Percentiles rank a stretch among this genome's conserved stretches.
Conservation (phyloP, 2,113 vertebrate genomes). For the Aviceda subcristata region DNA sequence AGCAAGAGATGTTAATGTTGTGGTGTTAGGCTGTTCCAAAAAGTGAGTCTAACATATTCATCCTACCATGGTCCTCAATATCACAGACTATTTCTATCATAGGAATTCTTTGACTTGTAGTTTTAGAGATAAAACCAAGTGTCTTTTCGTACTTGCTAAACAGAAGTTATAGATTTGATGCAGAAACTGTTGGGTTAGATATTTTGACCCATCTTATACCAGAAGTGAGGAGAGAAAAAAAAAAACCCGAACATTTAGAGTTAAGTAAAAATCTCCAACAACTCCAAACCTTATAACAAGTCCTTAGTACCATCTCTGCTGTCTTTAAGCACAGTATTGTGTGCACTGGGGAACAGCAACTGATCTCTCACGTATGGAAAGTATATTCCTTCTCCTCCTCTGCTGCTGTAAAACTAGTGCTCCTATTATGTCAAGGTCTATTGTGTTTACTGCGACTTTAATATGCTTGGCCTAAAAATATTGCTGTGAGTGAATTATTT, state of each 20-base stretch:
- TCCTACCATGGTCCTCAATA: background rate
- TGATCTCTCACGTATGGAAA: background rate
- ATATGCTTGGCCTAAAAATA: slow-evolving; percentile 42
- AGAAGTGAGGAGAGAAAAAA: background rate
- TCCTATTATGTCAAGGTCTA: slow-evolving; percentile 35
- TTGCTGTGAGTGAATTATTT: slow-evolving; percentile 27
- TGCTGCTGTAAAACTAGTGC: background rate
- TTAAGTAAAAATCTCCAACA: background rate
- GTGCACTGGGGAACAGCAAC: background rate
- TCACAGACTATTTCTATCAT: background rate
- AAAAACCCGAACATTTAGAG: background rate
- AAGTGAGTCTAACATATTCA: background rate
- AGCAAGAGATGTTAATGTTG: background rate
- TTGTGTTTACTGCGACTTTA: background rate
- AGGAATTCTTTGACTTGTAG: background rate
- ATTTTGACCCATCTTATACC: background rate
- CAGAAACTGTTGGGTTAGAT: background rate
- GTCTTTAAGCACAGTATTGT: background rate
- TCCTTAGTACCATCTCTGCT: background rate
- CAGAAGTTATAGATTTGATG: background rate
- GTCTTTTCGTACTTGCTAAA: background rate
- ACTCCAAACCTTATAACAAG: background rate
- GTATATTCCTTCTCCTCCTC: background rate
- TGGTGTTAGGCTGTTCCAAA: background rate
- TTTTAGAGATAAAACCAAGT: background rate